Evolutionary conservation across 2,113 vertebrate genomes (phyloP).

Genomic region (Halcyon malimbica): DNA sequence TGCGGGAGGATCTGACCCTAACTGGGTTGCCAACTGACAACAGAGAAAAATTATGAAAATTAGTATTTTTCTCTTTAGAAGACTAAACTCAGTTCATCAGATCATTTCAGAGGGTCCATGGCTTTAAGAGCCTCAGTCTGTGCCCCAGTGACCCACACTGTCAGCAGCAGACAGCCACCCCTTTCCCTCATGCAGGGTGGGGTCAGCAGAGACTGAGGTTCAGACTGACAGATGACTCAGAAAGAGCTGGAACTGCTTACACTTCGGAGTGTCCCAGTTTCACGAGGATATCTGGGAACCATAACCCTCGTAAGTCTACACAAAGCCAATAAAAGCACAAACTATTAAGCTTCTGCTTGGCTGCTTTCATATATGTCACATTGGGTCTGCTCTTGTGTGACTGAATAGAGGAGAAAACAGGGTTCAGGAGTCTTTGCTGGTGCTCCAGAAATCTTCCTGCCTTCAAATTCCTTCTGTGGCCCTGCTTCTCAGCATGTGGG

Average conservation of each 20-base stretch:
- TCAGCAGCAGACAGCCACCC: neutral
- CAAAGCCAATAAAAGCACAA: neutral
- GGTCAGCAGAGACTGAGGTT: neutral
- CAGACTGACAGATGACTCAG: neutral
- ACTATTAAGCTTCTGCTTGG: neutral
- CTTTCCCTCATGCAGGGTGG: neutral
- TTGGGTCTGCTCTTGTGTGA: neutral
- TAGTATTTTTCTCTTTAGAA: neutral
- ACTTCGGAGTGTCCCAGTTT: neutral
- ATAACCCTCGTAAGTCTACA: neutral
- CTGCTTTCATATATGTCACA: neutral
- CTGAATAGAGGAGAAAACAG: neutral
- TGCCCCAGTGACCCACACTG: neutral
- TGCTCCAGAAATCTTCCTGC: neutral
- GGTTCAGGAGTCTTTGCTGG: neutral
- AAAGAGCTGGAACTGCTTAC: neutral
- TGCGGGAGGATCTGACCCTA: neutral
- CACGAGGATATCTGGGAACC: neutral
- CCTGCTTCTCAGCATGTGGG: neutral
- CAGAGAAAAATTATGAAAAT: neutral
- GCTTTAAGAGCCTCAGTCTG: neutral
- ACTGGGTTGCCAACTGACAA: neutral
- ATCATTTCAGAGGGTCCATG: neutral
- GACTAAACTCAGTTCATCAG: neutral
- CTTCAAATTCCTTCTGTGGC: neutral